Percentiles rank a stretch among this genome's conserved stretches.
phyloP scores from a whole-genome alignment of 2,113 vertebrate genomes.

The Boleophthalmus pectinirostris region DNA sequence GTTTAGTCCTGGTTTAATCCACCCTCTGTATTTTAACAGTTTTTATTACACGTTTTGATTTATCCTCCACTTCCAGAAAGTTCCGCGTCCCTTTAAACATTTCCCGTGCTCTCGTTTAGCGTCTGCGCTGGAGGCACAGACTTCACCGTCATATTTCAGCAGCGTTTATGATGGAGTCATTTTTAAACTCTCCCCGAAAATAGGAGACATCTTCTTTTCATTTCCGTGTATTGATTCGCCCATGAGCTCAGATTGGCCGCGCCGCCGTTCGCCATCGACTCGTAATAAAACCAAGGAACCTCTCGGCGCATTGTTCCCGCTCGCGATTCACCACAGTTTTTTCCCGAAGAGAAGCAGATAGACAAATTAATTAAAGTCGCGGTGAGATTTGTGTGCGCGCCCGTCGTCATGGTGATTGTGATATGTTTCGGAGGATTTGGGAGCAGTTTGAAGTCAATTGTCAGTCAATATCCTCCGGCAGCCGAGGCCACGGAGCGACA shows the following conservation, averaged over 20 bases:
- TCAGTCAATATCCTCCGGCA: background rate
- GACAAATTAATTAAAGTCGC: slow-evolving; percentile 12
- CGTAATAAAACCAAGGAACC: slow-evolving; percentile 40
- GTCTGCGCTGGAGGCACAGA: no score
- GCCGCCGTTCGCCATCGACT: slow-evolving; percentile 36
- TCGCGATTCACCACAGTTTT: no score
- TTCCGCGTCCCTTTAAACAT: no score
- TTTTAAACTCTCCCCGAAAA: slow-evolving; percentile 41
- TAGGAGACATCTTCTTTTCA: slow-evolving; percentile 42
- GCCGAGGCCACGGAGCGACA: background rate
- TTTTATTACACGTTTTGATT: no score
- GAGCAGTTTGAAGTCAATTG: background rate
- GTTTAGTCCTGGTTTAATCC: no score
- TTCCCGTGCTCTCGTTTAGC: no score
- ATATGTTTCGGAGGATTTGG: background rate
- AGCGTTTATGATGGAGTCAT: slow-evolving; percentile 17
- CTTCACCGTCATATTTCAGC: background rate
- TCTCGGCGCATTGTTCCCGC: slow-evolving; percentile 20
- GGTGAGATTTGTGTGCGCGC: background rate
- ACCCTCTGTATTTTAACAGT: no score
- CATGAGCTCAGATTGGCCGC: slow-evolving; percentile 43
- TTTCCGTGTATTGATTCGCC: slow-evolving; percentile 54
- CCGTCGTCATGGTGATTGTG: background rate
- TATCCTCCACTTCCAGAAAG: no score
- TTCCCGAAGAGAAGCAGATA: background rate